A percentile compares a stretch with the other conserved stretches of the same genome.
These are phyloP conservation scores for Adelosebastes latens DNA, from an alignment of 2,797 vertebrate species.

Conservation along the genomic window DNA sequence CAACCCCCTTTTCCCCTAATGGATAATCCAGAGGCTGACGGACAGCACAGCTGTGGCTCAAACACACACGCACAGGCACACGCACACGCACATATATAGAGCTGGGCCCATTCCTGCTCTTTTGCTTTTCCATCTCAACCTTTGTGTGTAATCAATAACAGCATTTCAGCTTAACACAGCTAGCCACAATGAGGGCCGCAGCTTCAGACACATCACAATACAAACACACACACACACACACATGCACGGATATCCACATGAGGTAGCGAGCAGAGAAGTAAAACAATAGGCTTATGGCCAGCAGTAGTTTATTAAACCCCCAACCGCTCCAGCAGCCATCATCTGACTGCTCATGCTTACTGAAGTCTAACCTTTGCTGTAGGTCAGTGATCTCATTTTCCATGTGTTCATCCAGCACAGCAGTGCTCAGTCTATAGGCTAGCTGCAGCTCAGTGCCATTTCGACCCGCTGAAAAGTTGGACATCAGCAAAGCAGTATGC, in stretches of 20 bases:
- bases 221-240: background rate
- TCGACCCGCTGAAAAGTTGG: constrained; percentile 54
- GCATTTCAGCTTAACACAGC: constrained; percentile 65
- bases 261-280: constrained; percentile 25
- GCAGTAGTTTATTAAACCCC: constrained; percentile 68
- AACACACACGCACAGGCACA: constrained; percentile 27
- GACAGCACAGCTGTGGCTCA: constrained; percentile 55
- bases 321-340: constrained; percentile 46
- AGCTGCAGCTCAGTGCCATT: constrained; percentile 42
- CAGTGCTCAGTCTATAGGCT: constrained; percentile 49
- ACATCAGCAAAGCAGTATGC: constrained; percentile 48
- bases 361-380: constrained; percentile 75
- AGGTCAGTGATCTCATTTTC: constrained; percentile 78
- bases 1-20: constrained; percentile 30
- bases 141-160: constrained; percentile 74
- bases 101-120: constrained; percentile 45
- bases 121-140: constrained; percentile 69
- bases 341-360: constrained; percentile 68
- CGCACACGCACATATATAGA: constrained; percentile 23
- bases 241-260: constrained; percentile 13
- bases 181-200: constrained; percentile 32
- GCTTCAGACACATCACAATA: constrained; percentile 24
- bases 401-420: constrained; percentile 59
- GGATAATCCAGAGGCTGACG: constrained; percentile 59
- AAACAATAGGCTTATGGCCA: constrained; percentile 59